phyloP scores from a whole-genome alignment of 1,140 invertebrate genomes.

The Ylistrum balloti region DNA sequence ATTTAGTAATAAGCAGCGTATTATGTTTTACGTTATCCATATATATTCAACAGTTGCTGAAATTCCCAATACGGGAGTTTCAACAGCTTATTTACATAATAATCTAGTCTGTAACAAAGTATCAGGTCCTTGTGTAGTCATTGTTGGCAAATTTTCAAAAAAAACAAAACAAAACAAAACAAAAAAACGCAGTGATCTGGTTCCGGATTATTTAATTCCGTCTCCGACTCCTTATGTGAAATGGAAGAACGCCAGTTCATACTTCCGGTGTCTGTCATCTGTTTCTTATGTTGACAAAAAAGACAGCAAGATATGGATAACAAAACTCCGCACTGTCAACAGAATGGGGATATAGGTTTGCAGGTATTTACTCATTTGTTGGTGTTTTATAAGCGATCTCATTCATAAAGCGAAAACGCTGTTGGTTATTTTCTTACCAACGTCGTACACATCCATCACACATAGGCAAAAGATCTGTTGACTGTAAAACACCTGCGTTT shows the following conservation, averaged over 20 bases:
- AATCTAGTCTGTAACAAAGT: no score
- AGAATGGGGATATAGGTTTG: slow-evolving; percentile 1
- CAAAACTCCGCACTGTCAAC: neutral
- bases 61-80: no score
- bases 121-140: no score
- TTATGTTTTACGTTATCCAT: no score
- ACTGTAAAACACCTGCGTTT: neutral
- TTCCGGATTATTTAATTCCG: neutral
- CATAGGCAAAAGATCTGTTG: neutral
- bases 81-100: no score
- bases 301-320: neutral
- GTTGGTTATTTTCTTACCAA: neutral
- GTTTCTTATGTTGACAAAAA: neutral
- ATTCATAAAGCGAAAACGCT: neutral
- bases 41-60: no score
- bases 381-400: neutral
- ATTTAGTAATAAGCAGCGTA: no score
- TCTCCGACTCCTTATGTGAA: neutral
- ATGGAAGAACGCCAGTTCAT: neutral
- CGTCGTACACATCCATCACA: neutral
- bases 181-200: no score
- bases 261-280: slow-evolving; percentile 11
- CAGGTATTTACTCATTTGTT: neutral
- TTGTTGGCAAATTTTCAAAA: no score
- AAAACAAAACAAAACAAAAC: no score